Conservation (phyloP, 1,140 invertebrate species). For the Panonychus citri region DNA sequence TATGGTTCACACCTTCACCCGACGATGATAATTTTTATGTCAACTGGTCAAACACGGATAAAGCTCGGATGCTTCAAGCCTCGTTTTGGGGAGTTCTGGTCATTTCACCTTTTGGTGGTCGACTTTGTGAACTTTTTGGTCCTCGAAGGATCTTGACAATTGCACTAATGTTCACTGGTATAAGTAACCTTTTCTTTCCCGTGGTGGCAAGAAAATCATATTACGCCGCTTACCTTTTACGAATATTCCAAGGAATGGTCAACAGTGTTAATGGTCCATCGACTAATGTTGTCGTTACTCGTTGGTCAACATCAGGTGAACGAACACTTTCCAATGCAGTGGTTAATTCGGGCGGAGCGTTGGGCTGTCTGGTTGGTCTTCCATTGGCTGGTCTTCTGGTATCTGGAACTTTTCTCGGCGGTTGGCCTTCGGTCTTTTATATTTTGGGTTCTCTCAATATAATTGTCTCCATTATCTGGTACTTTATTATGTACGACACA, state of each 20-base stretch:
- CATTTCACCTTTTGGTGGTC: too few relatives aligned
- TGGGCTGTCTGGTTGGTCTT: conserved; percentile 19
- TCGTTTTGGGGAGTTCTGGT: too few relatives aligned
- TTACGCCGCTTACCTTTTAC: too few relatives aligned
- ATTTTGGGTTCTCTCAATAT: conserved; percentile 30
- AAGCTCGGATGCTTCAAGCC: too few relatives aligned
- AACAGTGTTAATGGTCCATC: conserved; percentile 20
- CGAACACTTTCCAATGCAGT: conserved; percentile 4
- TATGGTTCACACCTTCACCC: too few relatives aligned
- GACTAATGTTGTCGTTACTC: conserved; percentile 22
- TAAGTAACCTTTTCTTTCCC: too few relatives aligned
- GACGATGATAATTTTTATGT: too few relatives aligned
- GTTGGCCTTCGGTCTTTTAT: conserved; percentile 12
- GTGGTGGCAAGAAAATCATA: too few relatives aligned
- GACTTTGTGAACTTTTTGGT: too few relatives aligned
- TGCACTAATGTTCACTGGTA: too few relatives aligned
- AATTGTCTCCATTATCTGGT: conserved; percentile 61
- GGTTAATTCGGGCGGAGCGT: conserved; percentile 15
- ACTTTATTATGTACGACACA: conserved; percentile 55
- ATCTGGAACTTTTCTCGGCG: conserved; percentile 6
- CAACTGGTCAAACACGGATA: too few relatives aligned
- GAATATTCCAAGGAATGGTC: not conserved
- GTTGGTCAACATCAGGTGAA: conserved; percentile 15
- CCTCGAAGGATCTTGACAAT: too few relatives aligned
- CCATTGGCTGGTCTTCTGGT: conserved; percentile 16